Evolutionary conservation across 1,140 invertebrate species (phyloP).

Genomic region (Magallana ariakensis): DNA sequence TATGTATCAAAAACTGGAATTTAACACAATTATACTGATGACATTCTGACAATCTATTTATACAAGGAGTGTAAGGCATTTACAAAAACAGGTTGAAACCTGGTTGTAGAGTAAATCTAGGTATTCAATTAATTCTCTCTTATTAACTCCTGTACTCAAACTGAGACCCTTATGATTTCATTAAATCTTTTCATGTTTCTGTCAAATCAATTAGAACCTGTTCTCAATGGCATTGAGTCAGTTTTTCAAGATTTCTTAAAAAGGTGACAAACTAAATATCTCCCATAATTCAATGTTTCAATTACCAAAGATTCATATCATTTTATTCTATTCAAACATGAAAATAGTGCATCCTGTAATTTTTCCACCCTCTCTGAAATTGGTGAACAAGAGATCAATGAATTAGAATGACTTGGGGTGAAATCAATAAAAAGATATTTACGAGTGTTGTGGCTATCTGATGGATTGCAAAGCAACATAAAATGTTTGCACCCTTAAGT

Average conservation of each 20-base stretch:
- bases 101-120: background rate
- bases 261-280: constrained; percentile 11
- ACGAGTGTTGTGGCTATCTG: background rate
- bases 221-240: background rate
- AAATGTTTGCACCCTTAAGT: constrained; percentile 26
- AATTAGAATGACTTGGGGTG: background rate
- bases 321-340: background rate
- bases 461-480: background rate
- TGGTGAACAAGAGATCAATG: constrained; percentile 12
- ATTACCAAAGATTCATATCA: background rate
- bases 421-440: background rate
- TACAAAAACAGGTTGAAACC: background rate
- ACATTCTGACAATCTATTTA: constrained; percentile 30
- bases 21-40: background rate
- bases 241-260: background rate
- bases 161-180: background rate
- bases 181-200: background rate
- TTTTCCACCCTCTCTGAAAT: constrained; percentile 7
- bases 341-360: constrained; percentile 13
- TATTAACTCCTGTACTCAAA: constrained; percentile 15
- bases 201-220: background rate
- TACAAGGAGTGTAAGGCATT: background rate
- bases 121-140: constrained; percentile 9
- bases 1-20: background rate
- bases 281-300: constrained; percentile 18